Evolutionary conservation across 2,888 invertebrate genomes (phyloP).

Genomic region (Trichopria drosophilae): DNA sequence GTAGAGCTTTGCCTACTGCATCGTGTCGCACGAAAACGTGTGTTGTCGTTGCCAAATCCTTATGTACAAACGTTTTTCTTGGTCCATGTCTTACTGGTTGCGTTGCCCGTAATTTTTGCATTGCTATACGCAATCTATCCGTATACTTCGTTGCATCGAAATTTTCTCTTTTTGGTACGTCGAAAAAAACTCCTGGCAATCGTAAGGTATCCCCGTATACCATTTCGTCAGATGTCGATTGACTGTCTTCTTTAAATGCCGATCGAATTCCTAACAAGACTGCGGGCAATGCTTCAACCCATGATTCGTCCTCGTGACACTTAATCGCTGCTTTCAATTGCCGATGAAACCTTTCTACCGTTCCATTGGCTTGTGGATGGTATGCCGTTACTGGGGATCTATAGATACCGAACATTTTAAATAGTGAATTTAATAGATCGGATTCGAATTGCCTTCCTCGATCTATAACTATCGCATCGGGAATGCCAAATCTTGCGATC

Average conservation of each 20-base stretch:
- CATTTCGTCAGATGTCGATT: no score
- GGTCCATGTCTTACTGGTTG: slow-evolving; percentile 10
- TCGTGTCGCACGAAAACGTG: slow-evolving; percentile 32
- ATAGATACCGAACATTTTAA: no score
- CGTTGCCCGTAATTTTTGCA: slow-evolving; percentile 14
- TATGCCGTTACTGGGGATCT: no score
- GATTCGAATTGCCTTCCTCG: no score
- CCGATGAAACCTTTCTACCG: no score
- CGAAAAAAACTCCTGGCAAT: slow-evolving; percentile 39
- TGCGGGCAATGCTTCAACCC: no score
- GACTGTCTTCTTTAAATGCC: not conserved
- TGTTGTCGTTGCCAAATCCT: slow-evolving; percentile 18
- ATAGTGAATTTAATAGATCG: no score
- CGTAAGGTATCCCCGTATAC: slow-evolving; percentile 9
- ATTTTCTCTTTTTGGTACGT: not conserved
- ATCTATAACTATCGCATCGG: no score
- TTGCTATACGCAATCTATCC: slow-evolving; percentile 5
- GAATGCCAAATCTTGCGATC: no score
- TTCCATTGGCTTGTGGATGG: no score
- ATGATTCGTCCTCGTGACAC: no score
- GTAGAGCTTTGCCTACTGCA: slow-evolving; percentile 10
- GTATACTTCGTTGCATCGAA: slow-evolving; percentile 4
- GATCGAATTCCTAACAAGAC: not conserved
- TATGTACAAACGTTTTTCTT: slow-evolving; percentile 23
- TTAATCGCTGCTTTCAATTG: no score